A percentile compares a stretch with the other conserved stretches of the same genome.
These are phyloP conservation scores for Drosophila emarginata DNA, from an alignment of 2,888 invertebrate genomes.

Conservation along the genomic window DNA sequence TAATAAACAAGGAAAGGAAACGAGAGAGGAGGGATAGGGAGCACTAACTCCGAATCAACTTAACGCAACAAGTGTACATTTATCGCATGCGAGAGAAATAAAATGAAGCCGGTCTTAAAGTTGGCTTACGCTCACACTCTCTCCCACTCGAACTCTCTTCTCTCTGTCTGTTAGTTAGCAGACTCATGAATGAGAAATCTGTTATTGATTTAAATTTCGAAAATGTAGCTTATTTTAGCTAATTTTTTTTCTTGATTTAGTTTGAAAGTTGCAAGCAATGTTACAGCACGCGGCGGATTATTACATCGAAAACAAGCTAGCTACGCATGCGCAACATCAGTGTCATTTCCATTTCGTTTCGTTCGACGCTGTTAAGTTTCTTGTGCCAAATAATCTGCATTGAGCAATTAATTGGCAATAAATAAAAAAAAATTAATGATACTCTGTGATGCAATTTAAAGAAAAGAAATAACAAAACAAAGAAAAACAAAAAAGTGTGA, in stretches of 20 bases:
- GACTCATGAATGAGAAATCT: slow-evolving; percentile 3
- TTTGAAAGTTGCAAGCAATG: slow-evolving; percentile 46
- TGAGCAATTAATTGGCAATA: slow-evolving; percentile 19
- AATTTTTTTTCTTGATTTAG: slow-evolving; percentile 33
- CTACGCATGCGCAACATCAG: slow-evolving; percentile 48
- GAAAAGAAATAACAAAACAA: slow-evolving; percentile 17
- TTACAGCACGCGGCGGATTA: neutral
- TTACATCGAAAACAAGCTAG: slow-evolving; percentile 12
- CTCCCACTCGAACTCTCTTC: slow-evolving; percentile 5
- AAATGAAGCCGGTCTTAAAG: slow-evolving; percentile 20
- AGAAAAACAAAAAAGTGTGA: slow-evolving; percentile 21
- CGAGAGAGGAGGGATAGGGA: slow-evolving; percentile 7
- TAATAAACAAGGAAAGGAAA: slow-evolving; percentile 12
- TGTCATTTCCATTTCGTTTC: slow-evolving; percentile 1
- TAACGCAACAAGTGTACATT: slow-evolving; percentile 28
- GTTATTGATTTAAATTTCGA: slow-evolving; percentile 29
- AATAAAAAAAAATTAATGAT: slow-evolving; percentile 24
- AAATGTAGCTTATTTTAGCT: slow-evolving; percentile 14
- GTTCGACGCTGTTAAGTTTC: neutral
- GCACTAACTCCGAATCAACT: neutral
- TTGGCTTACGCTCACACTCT: slow-evolving; percentile 18
- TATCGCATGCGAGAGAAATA: slow-evolving; percentile 46
- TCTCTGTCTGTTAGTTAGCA: slow-evolving; percentile 2
- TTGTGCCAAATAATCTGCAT: slow-evolving; percentile 15
- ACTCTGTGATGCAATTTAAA: neutral